Base-by-base conservation (phyloP, 1,140 invertebrate genomes). In the Bombus pascuorum region DNA sequence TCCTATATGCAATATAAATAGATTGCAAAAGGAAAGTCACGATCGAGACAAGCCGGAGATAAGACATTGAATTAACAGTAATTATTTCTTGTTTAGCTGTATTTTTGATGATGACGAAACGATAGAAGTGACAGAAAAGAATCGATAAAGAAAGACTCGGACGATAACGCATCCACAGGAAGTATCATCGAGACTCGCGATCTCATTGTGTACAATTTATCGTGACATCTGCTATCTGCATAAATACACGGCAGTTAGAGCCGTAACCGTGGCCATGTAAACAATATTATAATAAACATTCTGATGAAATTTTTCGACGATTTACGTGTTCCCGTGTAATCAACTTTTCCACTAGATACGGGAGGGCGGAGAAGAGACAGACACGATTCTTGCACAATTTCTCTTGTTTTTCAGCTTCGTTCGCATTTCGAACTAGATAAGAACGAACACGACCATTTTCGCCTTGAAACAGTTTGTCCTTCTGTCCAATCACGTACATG, bases 301-400 rank as follows among this genome's bases (percentile, higher is more conserved):
- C 59, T 84, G 82, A 84, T 42, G 82, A 71, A 84, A 84, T 37
- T 57, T 70, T 34, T 78, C 44, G 44, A 53, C 28, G 10, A 70
- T 70, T 70, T 83, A 83, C 82, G 47, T 70, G 32, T 32, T 2
- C 18, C 34, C 37, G 47, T 39, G 44, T 68, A 65, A 77, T 71
- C 44, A 84, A 71, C 5, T 59, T 71, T 84, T 78, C 75, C 75
- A 47, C 57, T 71, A 78, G 74, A 59, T 77, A 77, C 15, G 32
- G 18, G 18, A 12, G 15, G 22, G 4, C 18, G 70, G 28, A 3
- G 37, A 10, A 28, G 37, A 32, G 44, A 15, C 13, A 9, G 6
- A 3, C 13, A 5, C 12, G 74, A 39, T 39, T 57, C 25, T 78
- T 76, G 82, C 76, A 44, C 53, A 71, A 79, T 70, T 71, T 47